These are phyloP conservation scores for Sclerodermus sp. DNA, from an alignment of 2,888 invertebrate genomes.

Conservation along the genomic window DNA sequence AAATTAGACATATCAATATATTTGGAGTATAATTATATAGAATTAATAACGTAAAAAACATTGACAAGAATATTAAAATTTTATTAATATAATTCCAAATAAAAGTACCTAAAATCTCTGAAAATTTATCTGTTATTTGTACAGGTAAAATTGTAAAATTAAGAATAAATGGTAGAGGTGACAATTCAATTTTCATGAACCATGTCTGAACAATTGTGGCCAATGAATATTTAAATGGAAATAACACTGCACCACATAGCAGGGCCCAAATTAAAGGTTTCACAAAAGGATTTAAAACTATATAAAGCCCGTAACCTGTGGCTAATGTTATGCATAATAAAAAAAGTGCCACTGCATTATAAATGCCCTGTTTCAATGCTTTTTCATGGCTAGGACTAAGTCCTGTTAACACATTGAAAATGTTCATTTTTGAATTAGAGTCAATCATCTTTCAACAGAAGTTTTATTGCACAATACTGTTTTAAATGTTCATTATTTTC, in stretches of 20 bases:
- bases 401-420: conserved; percentile 69
- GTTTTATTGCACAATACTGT: no score
- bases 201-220: conserved; percentile 76
- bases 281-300: conserved; percentile 88
- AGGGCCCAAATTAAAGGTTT: conserved; percentile 95
- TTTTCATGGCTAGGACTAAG: conserved; percentile 80
- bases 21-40: conserved; percentile 75
- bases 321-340: conserved; percentile 70
- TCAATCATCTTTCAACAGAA: no score
- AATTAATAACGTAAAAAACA: conserved; percentile 62
- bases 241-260: conserved; percentile 94
- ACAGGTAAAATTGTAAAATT: conserved; percentile 71
- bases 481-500: no score
- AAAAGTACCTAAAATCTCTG: conserved; percentile 74
- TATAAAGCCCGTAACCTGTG: conserved; percentile 77
- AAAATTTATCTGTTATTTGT: conserved; percentile 73
- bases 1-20: conserved; percentile 64
- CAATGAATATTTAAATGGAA: conserved; percentile 87
- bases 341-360: conserved; percentile 83
- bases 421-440: conserved; percentile 65
- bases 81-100: conserved; percentile 70
- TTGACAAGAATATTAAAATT: conserved; percentile 58
- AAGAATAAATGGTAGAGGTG: conserved; percentile 68
- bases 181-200: conserved; percentile 72
- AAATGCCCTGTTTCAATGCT: conserved; percentile 88